These are phyloP conservation scores for Punctoribates punctum DNA, from an alignment of 2,888 invertebrate species.

Conservation along the genomic window DNA sequence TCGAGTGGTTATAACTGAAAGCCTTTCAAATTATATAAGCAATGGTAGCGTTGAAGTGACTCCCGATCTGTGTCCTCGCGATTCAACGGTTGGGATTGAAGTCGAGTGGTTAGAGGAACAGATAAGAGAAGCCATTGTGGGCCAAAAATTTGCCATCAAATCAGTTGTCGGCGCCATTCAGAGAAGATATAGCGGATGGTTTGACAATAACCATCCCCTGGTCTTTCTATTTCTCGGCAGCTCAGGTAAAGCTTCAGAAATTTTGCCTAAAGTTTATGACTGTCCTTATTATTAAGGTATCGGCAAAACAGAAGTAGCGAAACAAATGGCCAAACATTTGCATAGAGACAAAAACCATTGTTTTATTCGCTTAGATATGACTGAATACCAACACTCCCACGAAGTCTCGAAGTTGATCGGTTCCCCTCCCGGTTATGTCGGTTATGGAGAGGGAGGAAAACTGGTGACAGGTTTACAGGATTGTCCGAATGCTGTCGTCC, in stretches of 20 bases:
- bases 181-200: slow-evolving; percentile 88
- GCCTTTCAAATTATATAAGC: too few relatives aligned
- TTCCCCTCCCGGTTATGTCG: slow-evolving; percentile 82
- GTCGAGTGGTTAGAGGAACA: slow-evolving; percentile 79
- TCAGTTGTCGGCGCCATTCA: slow-evolving; percentile 71
- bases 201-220: slow-evolving; percentile 84
- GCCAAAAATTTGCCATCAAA: slow-evolving; percentile 76
- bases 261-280: too few relatives aligned
- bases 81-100: too few relatives aligned
- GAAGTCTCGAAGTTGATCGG: slow-evolving; percentile 85
- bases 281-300: slow-evolving; percentile 74
- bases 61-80: too few relatives aligned
- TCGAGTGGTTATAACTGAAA: too few relatives aligned
- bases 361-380: slow-evolving; percentile 88
- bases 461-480: slow-evolving; percentile 64
- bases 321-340: slow-evolving; percentile 79
- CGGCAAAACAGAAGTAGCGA: slow-evolving; percentile 89
- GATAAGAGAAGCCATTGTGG: slow-evolving; percentile 74
- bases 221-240: slow-evolving; percentile 87
- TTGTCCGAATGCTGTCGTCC: slow-evolving; percentile 65
- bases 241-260: slow-evolving; percentile 63
- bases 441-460: slow-evolving; percentile 85
- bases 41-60: too few relatives aligned
- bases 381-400: slow-evolving; percentile 86
- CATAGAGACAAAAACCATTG: slow-evolving; percentile 59